Percentiles rank a stretch among this genome's conserved stretches.
These are phyloP conservation scores for Falco biarmicus DNA, from an alignment of 2,797 vertebrate species.

Conservation along the genomic window DNA sequence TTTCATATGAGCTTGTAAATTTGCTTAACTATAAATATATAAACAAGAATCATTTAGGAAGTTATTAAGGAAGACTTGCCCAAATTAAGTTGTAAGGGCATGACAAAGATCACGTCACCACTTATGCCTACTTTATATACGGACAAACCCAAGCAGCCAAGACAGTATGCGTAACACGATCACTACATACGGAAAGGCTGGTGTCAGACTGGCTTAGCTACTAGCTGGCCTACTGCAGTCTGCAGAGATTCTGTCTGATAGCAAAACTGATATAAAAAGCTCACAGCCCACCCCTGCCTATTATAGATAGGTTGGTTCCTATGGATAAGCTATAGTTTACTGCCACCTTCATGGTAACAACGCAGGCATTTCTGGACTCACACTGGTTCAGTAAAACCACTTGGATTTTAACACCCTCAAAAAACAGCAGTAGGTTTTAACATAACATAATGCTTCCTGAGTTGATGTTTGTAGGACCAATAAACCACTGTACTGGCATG, in stretches of 20 bases:
- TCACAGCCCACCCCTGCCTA: not conserved
- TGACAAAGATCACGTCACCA: not conserved
- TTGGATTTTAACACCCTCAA: not conserved
- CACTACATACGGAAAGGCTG: not conserved
- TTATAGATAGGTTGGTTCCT: not conserved
- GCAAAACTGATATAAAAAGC: not conserved
- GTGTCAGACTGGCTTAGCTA: not conserved
- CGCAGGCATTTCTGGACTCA: fast-evolving
- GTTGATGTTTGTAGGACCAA: not conserved
- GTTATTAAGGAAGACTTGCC: not conserved
- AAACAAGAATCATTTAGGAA: not conserved
- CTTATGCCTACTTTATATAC: not conserved
- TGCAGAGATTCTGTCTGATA: not conserved
- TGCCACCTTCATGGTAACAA: fast-evolving
- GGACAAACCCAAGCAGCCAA: not conserved
- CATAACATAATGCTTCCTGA: not conserved
- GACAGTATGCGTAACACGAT: fast-evolving
- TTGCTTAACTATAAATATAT: not conserved
- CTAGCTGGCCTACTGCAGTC: not conserved
- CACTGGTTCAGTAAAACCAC: not conserved
- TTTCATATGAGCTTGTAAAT: not conserved
- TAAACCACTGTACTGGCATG: fast-evolving
- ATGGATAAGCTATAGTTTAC: not conserved
- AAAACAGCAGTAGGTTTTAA: not conserved
- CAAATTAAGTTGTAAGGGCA: not conserved